phyloP scores from a whole-genome alignment of 2,888 invertebrate species.

The Dynastes hyllus region DNA sequence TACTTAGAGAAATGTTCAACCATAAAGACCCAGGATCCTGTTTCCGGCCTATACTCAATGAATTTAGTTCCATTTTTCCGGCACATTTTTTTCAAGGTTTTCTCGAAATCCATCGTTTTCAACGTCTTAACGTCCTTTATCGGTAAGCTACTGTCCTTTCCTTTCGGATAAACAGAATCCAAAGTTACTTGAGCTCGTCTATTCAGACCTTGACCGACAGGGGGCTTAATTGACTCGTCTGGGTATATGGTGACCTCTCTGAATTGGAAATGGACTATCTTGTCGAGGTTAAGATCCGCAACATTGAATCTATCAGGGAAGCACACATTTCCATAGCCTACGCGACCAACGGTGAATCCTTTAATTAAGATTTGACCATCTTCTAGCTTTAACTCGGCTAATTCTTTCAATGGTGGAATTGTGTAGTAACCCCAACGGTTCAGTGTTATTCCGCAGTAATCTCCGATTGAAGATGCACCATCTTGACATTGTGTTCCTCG shows the following conservation, averaged over 20 bases:
- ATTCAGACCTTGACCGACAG: conserved; percentile 88
- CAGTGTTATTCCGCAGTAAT: conserved; percentile 85
- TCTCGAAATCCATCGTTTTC: conserved; percentile 87
- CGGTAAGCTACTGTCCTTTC: conserved; percentile 85
- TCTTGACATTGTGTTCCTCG: conserved; percentile 44
- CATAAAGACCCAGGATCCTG: conserved; percentile 98
- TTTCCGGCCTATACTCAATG: conserved; percentile 94
- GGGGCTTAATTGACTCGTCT: conserved; percentile 90
- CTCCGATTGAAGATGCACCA: conserved; percentile 64
- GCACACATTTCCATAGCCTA: conserved; percentile 86
- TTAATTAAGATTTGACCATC: conserved; percentile 89
- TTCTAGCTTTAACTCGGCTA: conserved; percentile 81
- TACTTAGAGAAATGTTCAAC: conserved; percentile 97
- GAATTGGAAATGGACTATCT: conserved; percentile 91
- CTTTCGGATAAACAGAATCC: conserved; percentile 95
- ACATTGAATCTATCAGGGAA: conserved; percentile 90
- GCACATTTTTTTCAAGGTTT: conserved; percentile 87
- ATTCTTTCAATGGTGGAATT: conserved; percentile 87
- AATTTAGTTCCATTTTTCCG: conserved; percentile 92
- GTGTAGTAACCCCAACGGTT: conserved; percentile 92
- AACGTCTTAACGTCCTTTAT: conserved; percentile 87
- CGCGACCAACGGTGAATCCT: conserved; percentile 90
- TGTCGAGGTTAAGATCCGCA: conserved; percentile 88
- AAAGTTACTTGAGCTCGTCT: conserved; percentile 93
- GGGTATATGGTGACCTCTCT: conserved; percentile 98